These are phyloP conservation scores for Eubasilissa regina DNA, from an alignment of 1,140 invertebrate species.

Conservation along the genomic window DNA sequence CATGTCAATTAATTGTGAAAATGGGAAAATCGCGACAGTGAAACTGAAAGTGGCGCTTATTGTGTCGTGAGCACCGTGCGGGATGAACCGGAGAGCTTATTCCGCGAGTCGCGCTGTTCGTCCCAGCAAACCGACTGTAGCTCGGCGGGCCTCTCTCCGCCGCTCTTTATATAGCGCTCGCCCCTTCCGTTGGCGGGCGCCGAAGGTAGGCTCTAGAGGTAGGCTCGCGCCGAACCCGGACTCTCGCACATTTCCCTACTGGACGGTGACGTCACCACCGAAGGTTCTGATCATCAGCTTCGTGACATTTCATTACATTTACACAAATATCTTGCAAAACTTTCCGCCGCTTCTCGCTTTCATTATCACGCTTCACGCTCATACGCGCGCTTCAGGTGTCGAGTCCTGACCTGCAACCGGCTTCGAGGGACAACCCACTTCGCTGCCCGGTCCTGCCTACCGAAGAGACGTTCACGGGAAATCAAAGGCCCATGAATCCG, in stretches of 20 bases:
- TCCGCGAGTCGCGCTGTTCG: neutral
- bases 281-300: too few species aligned
- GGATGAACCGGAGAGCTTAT: neutral
- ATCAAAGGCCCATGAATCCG: too few species aligned
- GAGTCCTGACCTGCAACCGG: too few species aligned
- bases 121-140: constrained; percentile 21
- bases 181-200: neutral
- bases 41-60: neutral
- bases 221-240: neutral
- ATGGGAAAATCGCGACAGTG: neutral
- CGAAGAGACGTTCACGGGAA: too few species aligned
- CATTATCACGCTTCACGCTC: neutral
- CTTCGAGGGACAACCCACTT: too few species aligned
- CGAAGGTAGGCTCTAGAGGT: too few species aligned
- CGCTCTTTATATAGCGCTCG: constrained; percentile 22
- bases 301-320: too few species aligned
- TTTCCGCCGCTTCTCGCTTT: neutral
- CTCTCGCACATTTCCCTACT: neutral
- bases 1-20: neutral
- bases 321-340: too few species aligned
- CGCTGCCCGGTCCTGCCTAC: too few species aligned
- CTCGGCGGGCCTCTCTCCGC: constrained; percentile 28
- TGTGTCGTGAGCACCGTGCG: neutral
- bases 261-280: too few species aligned
- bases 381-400: neutral